These are phyloP conservation scores for Cryptoprocta ferox DNA, from an alignment of 2,797 vertebrate genomes.

Conservation along the genomic window DNA sequence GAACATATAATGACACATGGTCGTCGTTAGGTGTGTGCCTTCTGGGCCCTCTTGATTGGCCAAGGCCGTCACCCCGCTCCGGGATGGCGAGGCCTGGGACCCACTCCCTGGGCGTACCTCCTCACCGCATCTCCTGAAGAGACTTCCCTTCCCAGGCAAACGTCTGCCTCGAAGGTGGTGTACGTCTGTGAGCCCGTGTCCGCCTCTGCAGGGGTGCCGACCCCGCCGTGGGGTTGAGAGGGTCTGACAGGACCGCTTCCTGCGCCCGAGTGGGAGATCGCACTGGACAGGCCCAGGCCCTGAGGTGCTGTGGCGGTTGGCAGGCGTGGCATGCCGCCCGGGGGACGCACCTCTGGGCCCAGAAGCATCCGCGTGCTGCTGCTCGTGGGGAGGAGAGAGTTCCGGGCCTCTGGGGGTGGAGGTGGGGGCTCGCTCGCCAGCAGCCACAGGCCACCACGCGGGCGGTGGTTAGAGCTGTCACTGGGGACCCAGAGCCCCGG, in stretches of 20 bases:
- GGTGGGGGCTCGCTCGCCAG: neutral
- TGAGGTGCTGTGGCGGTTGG: neutral
- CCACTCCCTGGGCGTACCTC: neutral
- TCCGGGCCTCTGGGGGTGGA: rapidly evolving
- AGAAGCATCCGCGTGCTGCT: neutral
- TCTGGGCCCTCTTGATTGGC: neutral
- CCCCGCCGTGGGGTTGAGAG: no score
- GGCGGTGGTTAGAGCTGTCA: neutral
- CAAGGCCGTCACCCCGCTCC: neutral
- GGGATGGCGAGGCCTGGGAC: neutral
- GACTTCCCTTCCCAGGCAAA: neutral
- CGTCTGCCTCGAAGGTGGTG: neutral
- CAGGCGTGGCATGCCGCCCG: neutral
- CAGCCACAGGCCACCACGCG: neutral
- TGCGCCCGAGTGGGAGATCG: neutral
- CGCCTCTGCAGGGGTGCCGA: neutral
- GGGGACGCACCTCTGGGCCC: neutral
- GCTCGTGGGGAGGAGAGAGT: rapidly evolving
- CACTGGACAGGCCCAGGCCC: neutral
- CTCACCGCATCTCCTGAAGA: neutral
- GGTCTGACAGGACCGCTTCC: neutral
- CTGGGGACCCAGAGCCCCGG: neutral
- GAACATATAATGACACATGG: neutral
- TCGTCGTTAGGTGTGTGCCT: neutral
- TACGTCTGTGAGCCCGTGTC: neutral